Percentiles rank a stretch among this genome's conserved stretches.
These are phyloP conservation scores for Bradypodion pumilum DNA, from an alignment of 2,797 vertebrate genomes.

Conservation along the genomic window DNA sequence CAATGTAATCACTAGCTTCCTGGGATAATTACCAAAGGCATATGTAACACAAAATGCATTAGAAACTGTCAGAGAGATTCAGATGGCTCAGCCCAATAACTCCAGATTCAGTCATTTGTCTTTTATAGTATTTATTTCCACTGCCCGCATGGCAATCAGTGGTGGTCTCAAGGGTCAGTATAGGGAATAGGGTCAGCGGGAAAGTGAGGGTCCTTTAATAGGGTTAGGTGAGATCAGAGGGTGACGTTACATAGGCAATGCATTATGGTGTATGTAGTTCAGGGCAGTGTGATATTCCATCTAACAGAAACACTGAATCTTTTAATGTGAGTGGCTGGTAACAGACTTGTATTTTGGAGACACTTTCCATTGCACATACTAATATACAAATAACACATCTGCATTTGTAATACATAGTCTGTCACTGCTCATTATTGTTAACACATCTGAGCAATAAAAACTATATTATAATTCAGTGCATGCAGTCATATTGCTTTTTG, in stretches of 20 bases:
- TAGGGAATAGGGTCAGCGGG: too few species aligned
- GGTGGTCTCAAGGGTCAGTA: too few species aligned
- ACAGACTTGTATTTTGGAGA: background rate
- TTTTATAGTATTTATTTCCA: too few species aligned
- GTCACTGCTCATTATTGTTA: slow-evolving; percentile 14
- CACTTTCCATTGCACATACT: background rate
- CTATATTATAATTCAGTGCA: slow-evolving; percentile 1
- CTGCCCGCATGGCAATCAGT: too few species aligned
- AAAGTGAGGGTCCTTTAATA: too few species aligned
- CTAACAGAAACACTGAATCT: background rate
- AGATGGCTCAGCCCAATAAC: too few species aligned
- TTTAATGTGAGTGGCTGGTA: background rate
- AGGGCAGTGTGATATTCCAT: too few species aligned
- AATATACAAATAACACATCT: slow-evolving; percentile 22
- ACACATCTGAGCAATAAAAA: background rate
- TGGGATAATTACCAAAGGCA: background rate
- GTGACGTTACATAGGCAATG: too few species aligned
- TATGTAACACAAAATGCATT: background rate
- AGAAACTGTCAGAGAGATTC: too few species aligned
- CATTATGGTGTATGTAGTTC: too few species aligned
- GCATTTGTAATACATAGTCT: background rate
- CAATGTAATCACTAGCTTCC: background rate
- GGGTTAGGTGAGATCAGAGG: too few species aligned
- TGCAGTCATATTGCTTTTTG: background rate
- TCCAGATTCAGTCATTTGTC: too few species aligned